These are phyloP conservation scores for Heliothis virescens DNA, from an alignment of 1,140 invertebrate species.

Conservation along the genomic window DNA sequence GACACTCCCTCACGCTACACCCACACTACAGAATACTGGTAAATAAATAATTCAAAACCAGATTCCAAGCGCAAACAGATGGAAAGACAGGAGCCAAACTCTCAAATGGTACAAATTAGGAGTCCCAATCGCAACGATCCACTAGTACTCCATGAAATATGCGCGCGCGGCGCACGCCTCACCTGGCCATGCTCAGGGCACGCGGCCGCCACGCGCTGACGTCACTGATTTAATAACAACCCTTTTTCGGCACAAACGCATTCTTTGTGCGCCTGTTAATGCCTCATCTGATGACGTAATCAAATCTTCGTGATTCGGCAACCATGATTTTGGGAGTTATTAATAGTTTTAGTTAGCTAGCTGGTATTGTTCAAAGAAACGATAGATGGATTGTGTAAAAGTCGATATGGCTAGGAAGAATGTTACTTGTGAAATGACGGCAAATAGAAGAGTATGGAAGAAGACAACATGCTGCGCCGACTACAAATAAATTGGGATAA, in stretches of 20 bases:
- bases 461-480: neutral
- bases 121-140: neutral
- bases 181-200: conserved; percentile 33
- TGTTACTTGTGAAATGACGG: no score
- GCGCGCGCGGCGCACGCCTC: neutral
- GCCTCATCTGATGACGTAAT: conserved; percentile 24
- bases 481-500: no score
- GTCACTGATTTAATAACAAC: conserved; percentile 32
- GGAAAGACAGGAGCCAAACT: neutral
- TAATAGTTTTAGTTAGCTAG: neutral
- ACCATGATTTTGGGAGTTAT: neutral
- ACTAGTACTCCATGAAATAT: neutral
- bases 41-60: neutral
- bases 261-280: conserved; percentile 4
- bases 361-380: no score
- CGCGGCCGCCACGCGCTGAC: conserved; percentile 20
- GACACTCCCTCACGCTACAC: no score
- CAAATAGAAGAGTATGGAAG: neutral
- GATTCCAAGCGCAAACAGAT: neutral
- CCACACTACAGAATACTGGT: no score
- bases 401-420: no score
- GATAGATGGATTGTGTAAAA: no score
- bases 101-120: neutral
- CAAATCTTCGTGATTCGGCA: neutral
- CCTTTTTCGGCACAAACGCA: conserved; percentile 27